Conservation (phyloP, 1,140 invertebrate genomes). For the Holcopasites calliopsidis region DNA sequence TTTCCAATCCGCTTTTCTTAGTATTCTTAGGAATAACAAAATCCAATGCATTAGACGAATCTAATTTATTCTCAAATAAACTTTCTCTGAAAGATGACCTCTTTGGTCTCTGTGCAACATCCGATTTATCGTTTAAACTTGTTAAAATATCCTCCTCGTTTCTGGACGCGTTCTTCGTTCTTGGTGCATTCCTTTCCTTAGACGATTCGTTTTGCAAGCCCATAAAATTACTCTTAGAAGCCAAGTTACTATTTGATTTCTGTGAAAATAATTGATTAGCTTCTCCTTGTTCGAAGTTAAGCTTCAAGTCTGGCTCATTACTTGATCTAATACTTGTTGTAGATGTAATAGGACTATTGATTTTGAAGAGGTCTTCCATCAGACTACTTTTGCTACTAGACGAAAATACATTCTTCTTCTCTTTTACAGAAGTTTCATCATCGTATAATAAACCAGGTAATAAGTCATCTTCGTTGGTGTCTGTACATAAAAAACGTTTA, state of each 20-base stretch:
- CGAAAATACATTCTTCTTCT: conserved; percentile 39
- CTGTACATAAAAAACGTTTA: conserved; percentile 25
- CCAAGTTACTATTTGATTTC: not conserved
- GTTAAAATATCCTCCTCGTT: conserved; percentile 34
- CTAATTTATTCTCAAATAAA: conserved; percentile 62
- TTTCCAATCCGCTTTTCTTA: conserved; percentile 23
- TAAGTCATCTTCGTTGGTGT: conserved; percentile 61
- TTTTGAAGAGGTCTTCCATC: conserved; percentile 63
- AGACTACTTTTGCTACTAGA: conserved; percentile 49
- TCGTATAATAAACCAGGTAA: conserved; percentile 62
- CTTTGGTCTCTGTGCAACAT: conserved; percentile 38
- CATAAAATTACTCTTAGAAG: conserved; percentile 27
- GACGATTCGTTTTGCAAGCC: not conserved
- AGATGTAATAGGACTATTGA: conserved; percentile 39
- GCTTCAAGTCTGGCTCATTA: conserved; percentile 1
- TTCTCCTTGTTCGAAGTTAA: conserved; percentile 9
- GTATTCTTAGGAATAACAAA: conserved; percentile 21
- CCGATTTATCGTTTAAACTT: conserved; percentile 43
- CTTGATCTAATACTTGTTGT: conserved; percentile 4
- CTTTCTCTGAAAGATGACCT: conserved; percentile 67
- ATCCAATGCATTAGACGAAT: conserved; percentile 34
- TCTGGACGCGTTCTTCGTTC: conserved; percentile 30
- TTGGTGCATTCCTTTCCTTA: conserved; percentile 22
- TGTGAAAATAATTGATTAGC: conserved; percentile 7
- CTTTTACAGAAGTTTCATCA: conserved; percentile 51